Evolutionary conservation across 2,888 invertebrate genomes (phyloP).

Genomic region (Tenthredo livida): DNA sequence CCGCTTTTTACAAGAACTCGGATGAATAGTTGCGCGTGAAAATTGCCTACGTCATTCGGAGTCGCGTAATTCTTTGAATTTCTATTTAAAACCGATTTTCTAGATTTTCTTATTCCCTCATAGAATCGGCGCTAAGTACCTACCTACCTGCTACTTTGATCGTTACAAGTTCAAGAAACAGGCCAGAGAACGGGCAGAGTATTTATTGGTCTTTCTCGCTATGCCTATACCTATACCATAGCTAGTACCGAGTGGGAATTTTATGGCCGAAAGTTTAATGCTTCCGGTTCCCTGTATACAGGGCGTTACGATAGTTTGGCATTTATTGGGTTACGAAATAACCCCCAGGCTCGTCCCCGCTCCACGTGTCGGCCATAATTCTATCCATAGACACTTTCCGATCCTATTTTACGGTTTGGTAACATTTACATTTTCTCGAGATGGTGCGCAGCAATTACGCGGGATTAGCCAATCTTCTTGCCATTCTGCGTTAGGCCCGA

Average conservation of each 20-base stretch:
- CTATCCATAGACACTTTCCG: conserved; percentile 2
- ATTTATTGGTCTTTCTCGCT: conserved; percentile 19
- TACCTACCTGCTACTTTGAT: not conserved
- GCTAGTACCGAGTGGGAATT: not conserved
- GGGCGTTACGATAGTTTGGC: conserved; percentile 12
- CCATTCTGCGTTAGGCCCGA: not conserved
- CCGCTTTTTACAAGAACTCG: not conserved
- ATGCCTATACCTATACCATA: too few species aligned
- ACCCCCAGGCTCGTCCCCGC: not conserved
- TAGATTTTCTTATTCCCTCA: not conserved
- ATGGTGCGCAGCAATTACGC: not conserved
- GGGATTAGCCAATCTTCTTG: not conserved
- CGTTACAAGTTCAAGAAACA: conserved; percentile 23
- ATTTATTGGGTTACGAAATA: not conserved
- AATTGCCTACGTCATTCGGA: too few species aligned
- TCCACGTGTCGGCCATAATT: not conserved
- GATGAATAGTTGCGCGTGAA: not conserved
- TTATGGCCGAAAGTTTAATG: conserved; percentile 40
- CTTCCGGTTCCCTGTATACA: conserved; percentile 27
- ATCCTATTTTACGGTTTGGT: not conserved
- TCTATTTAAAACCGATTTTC: not conserved
- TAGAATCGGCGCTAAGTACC: not conserved
- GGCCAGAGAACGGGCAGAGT: not conserved
- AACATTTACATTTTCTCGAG: not conserved
- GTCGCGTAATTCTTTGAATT: not conserved